phyloP scores from a whole-genome alignment of 1,140 invertebrate species.

The Chironomus tepperi region DNA sequence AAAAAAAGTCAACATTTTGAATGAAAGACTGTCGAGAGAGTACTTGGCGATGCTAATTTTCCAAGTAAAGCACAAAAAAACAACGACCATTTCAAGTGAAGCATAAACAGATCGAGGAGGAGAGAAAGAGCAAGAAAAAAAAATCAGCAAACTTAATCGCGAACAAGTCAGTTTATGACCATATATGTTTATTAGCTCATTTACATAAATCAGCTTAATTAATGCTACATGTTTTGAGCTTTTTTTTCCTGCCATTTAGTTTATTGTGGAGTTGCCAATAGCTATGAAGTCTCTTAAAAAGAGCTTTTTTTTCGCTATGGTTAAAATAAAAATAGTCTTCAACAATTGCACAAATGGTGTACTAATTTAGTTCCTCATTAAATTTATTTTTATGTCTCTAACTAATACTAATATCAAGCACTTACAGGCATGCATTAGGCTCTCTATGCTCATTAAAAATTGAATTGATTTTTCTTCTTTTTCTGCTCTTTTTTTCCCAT shows the following conservation, averaged over 20 bases:
- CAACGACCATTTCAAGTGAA: too few species aligned
- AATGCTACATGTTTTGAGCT: not conserved
- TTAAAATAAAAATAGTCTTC: not conserved
- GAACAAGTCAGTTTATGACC: not conserved
- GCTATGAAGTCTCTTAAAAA: too few species aligned
- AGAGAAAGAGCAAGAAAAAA: not conserved
- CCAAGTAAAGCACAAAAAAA: too few species aligned
- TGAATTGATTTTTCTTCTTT: slow-evolving; percentile 1
- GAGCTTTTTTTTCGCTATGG: not conserved
- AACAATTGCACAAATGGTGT: not conserved
- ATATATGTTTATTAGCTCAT: slow-evolving; percentile 2
- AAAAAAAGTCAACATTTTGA: too few species aligned
- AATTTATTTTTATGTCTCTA: slow-evolving; percentile 7
- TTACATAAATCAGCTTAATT: slow-evolving; percentile 14
- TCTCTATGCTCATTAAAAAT: not conserved
- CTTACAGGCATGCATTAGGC: not conserved
- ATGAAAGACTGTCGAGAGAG: too few species aligned
- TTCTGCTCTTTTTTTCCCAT: not conserved
- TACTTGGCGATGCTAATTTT: too few species aligned
- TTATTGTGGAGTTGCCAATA: too few species aligned
- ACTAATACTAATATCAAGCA: not conserved
- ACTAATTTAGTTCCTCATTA: slow-evolving; percentile 16
- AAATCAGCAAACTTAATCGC: not conserved
- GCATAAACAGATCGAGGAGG: not conserved
- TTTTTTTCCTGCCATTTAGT: not conserved